phyloP scores from a whole-genome alignment of 2,113 vertebrate genomes.

The Myodes glareolus region DNA sequence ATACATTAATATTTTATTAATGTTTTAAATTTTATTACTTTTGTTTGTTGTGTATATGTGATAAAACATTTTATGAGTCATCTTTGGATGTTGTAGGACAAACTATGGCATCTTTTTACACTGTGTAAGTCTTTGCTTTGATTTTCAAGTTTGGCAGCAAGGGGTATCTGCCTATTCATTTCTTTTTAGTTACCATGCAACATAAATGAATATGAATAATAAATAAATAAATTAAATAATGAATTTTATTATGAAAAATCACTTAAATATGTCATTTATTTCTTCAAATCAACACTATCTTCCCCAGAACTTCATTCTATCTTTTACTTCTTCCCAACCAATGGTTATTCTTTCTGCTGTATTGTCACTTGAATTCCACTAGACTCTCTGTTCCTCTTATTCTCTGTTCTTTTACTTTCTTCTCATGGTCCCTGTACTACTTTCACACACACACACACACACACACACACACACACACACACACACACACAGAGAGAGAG shows the following conservation, averaged over 20 bases:
- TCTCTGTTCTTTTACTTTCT: not conserved
- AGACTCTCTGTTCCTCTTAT: not conserved
- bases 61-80: not conserved
- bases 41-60: not conserved
- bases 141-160: not conserved
- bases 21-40: not conserved
- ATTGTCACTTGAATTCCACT: not conserved
- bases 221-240: not conserved
- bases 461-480: not conserved
- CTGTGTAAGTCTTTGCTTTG: not conserved
- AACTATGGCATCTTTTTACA: not conserved
- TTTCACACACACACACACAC: not conserved
- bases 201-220: not conserved
- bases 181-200: not conserved
- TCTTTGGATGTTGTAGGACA: not conserved
- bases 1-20: not conserved
- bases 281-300: not conserved
- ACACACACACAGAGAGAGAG: not conserved
- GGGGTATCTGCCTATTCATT: not conserved
- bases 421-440: not conserved
- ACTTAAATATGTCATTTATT: not conserved
- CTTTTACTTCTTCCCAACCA: not conserved
- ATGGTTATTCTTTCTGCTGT: not conserved
- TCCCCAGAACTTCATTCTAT: not conserved
- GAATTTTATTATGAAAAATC: not conserved